phyloP scores from a whole-genome alignment of 1,140 invertebrate genomes.

The Euwallacea fornicatus region DNA sequence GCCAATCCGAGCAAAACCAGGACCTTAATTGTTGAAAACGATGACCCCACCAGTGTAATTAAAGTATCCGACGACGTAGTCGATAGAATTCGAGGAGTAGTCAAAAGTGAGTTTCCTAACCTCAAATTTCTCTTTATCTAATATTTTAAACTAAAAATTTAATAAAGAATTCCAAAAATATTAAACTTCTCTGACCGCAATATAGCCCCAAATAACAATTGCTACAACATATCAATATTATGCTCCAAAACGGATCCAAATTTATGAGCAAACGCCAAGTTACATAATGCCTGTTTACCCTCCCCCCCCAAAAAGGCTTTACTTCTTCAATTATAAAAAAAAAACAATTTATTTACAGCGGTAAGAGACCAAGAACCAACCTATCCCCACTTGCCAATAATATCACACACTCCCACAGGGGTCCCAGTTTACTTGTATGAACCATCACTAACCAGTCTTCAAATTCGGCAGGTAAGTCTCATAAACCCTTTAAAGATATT shows the following conservation, averaged over 20 bases:
- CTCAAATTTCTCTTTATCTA: constrained; percentile 31
- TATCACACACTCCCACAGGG: constrained; percentile 24
- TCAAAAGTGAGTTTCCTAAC: constrained; percentile 46
- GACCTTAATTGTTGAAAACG: constrained; percentile 53
- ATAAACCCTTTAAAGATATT: background rate
- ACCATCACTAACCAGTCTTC: constrained; percentile 50
- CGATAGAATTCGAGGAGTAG: constrained; percentile 46
- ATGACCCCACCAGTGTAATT: constrained; percentile 52
- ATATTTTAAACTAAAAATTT: too few species aligned
- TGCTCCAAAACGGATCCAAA: too few species aligned
- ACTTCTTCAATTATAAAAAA: background rate
- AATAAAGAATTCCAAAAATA: too few species aligned
- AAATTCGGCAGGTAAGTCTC: constrained; percentile 46
- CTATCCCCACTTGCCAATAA: constrained; percentile 11
- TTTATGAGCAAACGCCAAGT: too few species aligned
- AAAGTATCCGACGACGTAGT: constrained; percentile 54
- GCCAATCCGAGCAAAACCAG: constrained; percentile 49
- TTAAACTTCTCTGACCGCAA: too few species aligned
- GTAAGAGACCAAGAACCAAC: constrained; percentile 31
- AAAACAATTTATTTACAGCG: constrained; percentile 24
- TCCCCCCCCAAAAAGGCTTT: too few species aligned
- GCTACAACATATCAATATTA: too few species aligned
- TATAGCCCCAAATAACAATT: too few species aligned
- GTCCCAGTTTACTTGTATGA: constrained; percentile 46
- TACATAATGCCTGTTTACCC: too few species aligned